Percentiles rank a stretch among this genome's conserved stretches.
phyloP scores from a whole-genome alignment of 1,140 invertebrate genomes.

The Drosophila quadrilineata region DNA sequence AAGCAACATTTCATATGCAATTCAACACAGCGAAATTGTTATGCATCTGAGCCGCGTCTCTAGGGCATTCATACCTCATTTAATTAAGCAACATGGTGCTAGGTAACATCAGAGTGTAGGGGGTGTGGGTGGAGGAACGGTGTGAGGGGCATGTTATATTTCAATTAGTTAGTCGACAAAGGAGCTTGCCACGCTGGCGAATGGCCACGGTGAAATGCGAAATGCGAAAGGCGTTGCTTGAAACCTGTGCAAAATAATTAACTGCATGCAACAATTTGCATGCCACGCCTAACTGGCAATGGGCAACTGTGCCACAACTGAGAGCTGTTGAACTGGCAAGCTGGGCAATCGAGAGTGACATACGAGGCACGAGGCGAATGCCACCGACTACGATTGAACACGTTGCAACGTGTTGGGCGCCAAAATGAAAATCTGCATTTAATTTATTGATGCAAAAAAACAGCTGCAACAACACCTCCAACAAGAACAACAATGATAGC shows the following conservation, averaged over 20 bases:
- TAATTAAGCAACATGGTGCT: conserved; percentile 44
- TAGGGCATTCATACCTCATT: conserved; percentile 52
- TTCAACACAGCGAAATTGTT: conserved; percentile 23
- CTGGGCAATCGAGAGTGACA: conserved; percentile 41
- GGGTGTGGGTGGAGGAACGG: not conserved
- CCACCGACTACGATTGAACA: not conserved
- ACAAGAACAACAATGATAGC: conserved; percentile 14
- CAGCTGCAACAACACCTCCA: too few species aligned
- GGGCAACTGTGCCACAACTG: conserved; percentile 30
- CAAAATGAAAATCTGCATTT: conserved; percentile 77
- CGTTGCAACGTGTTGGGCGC: conserved; percentile 53
- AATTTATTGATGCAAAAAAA: conserved; percentile 78
- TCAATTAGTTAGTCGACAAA: conserved; percentile 59
- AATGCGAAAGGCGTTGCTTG: conserved; percentile 39
- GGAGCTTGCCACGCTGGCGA: conserved; percentile 24
- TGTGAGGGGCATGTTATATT: conserved; percentile 57
- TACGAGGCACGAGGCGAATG: conserved; percentile 6
- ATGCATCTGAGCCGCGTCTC: conserved; percentile 20
- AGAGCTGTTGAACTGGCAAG: conserved; percentile 16
- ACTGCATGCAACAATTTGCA: conserved; percentile 76
- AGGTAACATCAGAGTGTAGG: too few species aligned
- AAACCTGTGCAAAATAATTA: conserved; percentile 77
- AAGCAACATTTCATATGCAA: conserved; percentile 31
- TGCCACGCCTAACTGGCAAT: conserved; percentile 64
- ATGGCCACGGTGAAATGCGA: conserved; percentile 13